Base-by-base conservation (phyloP, 2,888 invertebrate genomes). In the Luperina testacea region DNA sequence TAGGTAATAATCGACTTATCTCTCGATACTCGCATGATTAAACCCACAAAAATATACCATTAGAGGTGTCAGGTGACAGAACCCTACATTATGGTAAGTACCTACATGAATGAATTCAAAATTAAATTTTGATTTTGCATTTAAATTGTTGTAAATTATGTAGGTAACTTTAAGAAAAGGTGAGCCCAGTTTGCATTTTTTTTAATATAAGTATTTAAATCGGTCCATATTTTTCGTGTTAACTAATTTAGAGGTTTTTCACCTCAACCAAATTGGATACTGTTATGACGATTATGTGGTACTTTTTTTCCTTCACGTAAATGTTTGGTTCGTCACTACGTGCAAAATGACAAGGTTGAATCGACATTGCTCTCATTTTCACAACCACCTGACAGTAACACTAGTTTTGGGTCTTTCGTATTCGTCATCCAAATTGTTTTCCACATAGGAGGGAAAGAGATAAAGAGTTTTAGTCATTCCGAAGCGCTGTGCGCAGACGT, bases 311-410 rank as follows among this genome's bases (percentile, higher is more conserved):
- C 69, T 78, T 63, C 65, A 72, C 72, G 72, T 76, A 68, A 79
- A 76, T 65, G 61, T 59, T 51, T 27, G 53, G 75, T 75, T 69
- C 67, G 13, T 64, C 72, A 68, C 71, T 83, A 88, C 81, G 77
- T 85, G 75, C 79, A 78, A 74, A 59, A 63, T 27, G 59, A 76
- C 91, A 92, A 93, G 90, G 92, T 84, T 88, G 80, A 83, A 75
- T 76, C 84, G 80, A 77, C 84, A 83, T 91, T 91, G 90, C 89
- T 91, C 90, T 91, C 89, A 89, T 94, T 95, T 95, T 93, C 92
- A 70, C 78, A 86, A 85, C 77, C 75, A 72, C 68, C 68, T 84
- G 86, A 81, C 76, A 86, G 81, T 86, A 32, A 51, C 59, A 61
- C 70, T 77, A 73, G 75, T 79, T 82, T 72, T 72, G 64, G 45